Percentiles rank a stretch among this genome's conserved stretches.
Evolutionary conservation across 1,140 invertebrate genomes (phyloP).

Genomic region (Lepeophtheirus salmonis): DNA sequence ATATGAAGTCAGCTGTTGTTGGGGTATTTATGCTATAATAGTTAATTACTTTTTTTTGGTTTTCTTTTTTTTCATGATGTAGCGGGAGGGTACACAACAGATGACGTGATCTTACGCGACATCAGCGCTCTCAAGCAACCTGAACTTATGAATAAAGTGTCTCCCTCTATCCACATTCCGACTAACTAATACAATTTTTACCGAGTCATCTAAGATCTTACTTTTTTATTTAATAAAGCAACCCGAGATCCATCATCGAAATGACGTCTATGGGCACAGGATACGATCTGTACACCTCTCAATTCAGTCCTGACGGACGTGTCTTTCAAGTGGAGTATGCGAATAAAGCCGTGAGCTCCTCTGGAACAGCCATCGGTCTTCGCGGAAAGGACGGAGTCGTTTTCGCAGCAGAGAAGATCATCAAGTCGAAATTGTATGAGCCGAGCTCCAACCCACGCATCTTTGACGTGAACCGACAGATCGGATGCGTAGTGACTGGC

Average conservation of each 20-base stretch:
- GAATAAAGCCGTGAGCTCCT: constrained; percentile 95
- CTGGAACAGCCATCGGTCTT: constrained; percentile 43
- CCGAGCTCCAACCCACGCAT: constrained; percentile 78
- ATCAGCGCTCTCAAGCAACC: no score
- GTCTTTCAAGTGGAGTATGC: constrained; percentile 99
- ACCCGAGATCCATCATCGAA: constrained; percentile 7
- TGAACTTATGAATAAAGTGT: no score
- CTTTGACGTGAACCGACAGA: constrained; percentile 78
- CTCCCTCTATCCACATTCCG: no score
- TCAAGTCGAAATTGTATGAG: constrained; percentile 93
- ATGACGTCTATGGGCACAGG: constrained; percentile 94
- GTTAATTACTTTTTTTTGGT: no score
- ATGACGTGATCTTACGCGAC: no score
- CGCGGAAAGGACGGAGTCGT: constrained; percentile 89
- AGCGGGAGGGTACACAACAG: no score
- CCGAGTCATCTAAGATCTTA: neutral
- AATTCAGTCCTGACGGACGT: constrained; percentile 96
- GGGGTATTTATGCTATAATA: no score
- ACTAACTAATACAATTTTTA: neutral
- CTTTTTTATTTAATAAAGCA: neutral
- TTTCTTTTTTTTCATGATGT: no score
- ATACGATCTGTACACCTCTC: constrained; percentile 95
- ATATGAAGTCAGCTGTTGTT: no score
- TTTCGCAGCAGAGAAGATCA: constrained; percentile 90
- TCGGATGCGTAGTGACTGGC: constrained; percentile 84